These are phyloP conservation scores for Gymnobelideus leadbeateri DNA, from an alignment of 2,113 vertebrate genomes.

Conservation along the genomic window DNA sequence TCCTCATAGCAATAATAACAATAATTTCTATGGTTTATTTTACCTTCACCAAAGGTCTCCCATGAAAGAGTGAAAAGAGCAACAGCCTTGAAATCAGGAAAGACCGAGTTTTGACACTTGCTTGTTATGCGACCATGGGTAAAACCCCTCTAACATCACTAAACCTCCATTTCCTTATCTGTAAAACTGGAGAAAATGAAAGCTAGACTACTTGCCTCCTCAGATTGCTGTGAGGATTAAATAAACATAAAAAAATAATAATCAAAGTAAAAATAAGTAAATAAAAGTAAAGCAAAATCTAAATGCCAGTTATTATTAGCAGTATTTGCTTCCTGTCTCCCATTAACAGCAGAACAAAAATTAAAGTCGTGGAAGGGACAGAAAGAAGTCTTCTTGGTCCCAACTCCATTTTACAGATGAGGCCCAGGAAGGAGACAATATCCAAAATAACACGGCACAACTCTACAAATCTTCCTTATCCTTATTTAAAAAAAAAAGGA, in stretches of 20 bases:
- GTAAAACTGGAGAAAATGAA: background rate
- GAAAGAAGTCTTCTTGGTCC: background rate
- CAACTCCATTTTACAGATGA: background rate
- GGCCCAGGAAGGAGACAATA: background rate
- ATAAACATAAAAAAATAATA: background rate
- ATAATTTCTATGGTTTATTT: background rate
- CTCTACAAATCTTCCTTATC: background rate
- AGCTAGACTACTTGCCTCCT: background rate
- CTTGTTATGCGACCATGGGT: background rate
- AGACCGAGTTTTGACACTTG: background rate
- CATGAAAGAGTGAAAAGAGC: background rate
- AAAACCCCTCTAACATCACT: background rate
- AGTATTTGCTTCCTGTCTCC: background rate
- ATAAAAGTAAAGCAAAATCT: background rate
- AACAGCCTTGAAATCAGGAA: background rate
- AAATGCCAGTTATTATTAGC: background rate
- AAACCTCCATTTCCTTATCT: background rate
- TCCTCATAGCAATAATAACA: background rate
- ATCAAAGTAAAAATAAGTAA: background rate
- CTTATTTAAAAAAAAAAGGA: background rate
- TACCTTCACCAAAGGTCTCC: background rate
- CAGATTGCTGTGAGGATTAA: background rate
- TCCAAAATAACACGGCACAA: background rate
- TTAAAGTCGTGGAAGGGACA: background rate
- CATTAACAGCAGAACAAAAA: background rate